These are phyloP conservation scores for Neodiprion virginianus DNA, from an alignment of 1,140 invertebrate species.

Conservation along the genomic window DNA sequence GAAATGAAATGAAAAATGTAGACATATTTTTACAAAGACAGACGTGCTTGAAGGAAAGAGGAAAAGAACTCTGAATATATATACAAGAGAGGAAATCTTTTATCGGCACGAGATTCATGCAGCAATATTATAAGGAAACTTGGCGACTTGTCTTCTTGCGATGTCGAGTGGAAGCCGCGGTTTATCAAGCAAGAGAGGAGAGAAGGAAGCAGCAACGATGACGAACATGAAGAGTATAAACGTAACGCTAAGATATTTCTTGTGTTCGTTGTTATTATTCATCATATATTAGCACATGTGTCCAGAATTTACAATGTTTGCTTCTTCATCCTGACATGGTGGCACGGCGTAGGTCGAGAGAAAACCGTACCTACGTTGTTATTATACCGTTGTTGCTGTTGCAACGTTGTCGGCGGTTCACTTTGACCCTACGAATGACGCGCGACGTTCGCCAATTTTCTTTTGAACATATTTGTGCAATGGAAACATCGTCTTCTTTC, in stretches of 20 bases:
- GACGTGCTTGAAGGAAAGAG: no score
- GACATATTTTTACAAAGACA: no score
- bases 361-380: not conserved
- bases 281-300: conserved; percentile 48
- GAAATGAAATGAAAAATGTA: no score
- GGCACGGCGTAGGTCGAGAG: not conserved
- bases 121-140: no score
- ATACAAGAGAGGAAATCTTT: not conserved
- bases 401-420: no score
- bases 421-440: no score
- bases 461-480: no score
- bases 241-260: conserved; percentile 51
- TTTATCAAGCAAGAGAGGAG: no score
- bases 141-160: no score
- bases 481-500: no score
- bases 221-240: conserved; percentile 2
- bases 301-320: conserved; percentile 47
- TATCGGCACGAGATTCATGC: not conserved
- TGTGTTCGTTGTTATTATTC: conserved; percentile 53
- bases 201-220: not conserved
- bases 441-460: no score
- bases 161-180: no score
- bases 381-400: not conserved
- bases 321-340: conserved; percentile 19
- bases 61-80: not conserved